phyloP scores from a whole-genome alignment of 2,888 invertebrate species.

The Hermaeophaga mercurialis region DNA sequence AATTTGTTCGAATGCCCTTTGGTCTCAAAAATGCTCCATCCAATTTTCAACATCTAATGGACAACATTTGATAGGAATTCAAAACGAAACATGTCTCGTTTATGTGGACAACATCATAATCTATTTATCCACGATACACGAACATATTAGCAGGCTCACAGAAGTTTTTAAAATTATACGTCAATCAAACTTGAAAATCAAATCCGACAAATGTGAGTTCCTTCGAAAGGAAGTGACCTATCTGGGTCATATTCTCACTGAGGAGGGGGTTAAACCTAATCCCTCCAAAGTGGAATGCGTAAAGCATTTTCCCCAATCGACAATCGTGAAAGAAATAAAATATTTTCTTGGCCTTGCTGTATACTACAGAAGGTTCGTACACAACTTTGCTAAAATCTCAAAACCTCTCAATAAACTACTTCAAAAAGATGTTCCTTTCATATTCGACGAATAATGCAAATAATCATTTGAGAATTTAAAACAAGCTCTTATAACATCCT shows the following conservation, averaged over 20 bases:
- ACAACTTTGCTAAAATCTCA: no score
- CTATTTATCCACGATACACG: constrained; percentile 36
- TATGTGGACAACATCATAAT: constrained; percentile 52
- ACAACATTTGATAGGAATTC: constrained; percentile 42
- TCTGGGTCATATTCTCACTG: constrained; percentile 34
- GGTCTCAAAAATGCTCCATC: constrained; percentile 54
- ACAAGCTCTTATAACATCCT: constrained; percentile 28
- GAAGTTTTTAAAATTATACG: constrained; percentile 39
- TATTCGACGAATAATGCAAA: no score
- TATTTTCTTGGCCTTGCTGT: constrained; percentile 36
- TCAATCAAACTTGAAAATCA: constrained; percentile 32
- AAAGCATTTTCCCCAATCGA: constrained; percentile 25
- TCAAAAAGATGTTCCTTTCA: no score
- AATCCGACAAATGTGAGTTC: constrained; percentile 36
- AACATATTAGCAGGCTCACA: constrained; percentile 38
- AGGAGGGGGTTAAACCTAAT: constrained; percentile 27
- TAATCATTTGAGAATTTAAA: no score
- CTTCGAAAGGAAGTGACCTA: constrained; percentile 33
- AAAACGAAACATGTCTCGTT: constrained; percentile 44
- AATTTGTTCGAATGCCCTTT: constrained; percentile 30
- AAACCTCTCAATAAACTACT: no score
- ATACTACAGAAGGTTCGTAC: neutral
- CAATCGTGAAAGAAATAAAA: constrained; percentile 33
- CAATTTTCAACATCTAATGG: constrained; percentile 46
- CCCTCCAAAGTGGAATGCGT: constrained; percentile 29